Evolutionary conservation across 2,113 vertebrate genomes (phyloP), one percentile per base, ranked within the genome.

Genomic region (Mustelus asterias): DNA sequence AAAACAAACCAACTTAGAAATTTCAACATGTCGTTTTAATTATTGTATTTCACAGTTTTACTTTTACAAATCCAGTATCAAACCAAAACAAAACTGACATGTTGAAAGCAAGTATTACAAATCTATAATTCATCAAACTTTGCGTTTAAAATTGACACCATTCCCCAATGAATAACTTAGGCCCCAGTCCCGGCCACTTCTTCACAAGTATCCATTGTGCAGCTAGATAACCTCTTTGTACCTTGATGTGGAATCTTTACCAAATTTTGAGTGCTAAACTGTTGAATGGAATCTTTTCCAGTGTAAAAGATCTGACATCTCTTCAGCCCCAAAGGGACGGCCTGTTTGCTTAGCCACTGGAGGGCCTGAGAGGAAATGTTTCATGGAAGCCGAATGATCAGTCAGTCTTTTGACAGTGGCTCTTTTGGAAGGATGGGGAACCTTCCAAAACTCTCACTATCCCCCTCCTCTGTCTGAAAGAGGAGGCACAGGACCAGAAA

Each of bases 21-120:
- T 72, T 69, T 72, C 93, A 95, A 72, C 67, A 76, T 70, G 69
- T 54, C 1, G 67, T 33, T 95, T 95, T 95, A 95, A 95, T 95
- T 54, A 95, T 76, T 70, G 44, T 72, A 95, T 76, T 90, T 95
- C 67, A 72, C 94, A 76, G 41, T 72, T 65, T 95, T 69, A 76
- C 1, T 95, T 95, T 44, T 95, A 72, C 94, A 76, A 9, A 0
- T 70, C 26, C 76, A 72, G 41, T 72, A 95, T 95, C 41, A 95
- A 95, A 95, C 92, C 70, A 95, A 70, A n/a, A 58, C 41, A 63
- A 69, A 60, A 3, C 88, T 90, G 88, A 60, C 88, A 89, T 33
- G 48, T 89, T 89, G 86, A 89, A 89, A 92, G 89, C 58, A 60
- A 93, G n/a, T 65, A 14, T 93, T 67, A 37, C 37, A 93, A 93